These are phyloP conservation scores for Entomyzon cyanotis DNA, from an alignment of 2,113 vertebrate genomes.

Conservation along the genomic window DNA sequence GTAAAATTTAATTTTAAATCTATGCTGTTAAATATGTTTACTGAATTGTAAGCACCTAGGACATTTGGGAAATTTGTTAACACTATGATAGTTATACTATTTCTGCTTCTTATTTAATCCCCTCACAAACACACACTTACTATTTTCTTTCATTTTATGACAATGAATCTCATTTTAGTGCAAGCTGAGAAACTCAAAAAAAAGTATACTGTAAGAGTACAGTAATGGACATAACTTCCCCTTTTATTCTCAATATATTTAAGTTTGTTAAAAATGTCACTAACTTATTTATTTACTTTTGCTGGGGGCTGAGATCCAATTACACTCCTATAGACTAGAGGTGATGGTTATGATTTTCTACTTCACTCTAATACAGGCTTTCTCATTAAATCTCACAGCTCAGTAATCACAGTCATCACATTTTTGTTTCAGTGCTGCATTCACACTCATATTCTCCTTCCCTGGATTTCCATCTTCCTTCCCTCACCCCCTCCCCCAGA, in stretches of 20 bases:
- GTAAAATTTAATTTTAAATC: constrained; percentile 73
- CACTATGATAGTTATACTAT: constrained; percentile 40
- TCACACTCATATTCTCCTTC: not conserved
- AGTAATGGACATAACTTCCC: constrained; percentile 10
- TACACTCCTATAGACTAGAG: constrained; percentile 47
- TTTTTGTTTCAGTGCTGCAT: constrained; percentile 40
- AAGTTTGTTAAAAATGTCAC: constrained; percentile 63
- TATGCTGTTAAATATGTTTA: constrained; percentile 64
- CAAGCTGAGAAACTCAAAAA: constrained; percentile 27
- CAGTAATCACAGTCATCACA: constrained; percentile 45
- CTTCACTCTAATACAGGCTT: constrained; percentile 50
- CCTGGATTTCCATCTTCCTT: constrained; percentile 15
- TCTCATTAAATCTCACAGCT: constrained; percentile 63
- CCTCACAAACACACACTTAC: not conserved
- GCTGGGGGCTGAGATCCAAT: constrained; percentile 43
- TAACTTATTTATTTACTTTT: constrained; percentile 59
- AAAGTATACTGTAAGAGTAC: not conserved
- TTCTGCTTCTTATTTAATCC: constrained; percentile 34
- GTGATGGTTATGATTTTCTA: constrained; percentile 65
- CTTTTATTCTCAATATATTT: constrained; percentile 66
- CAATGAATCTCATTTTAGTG: constrained; percentile 39
- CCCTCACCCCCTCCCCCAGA: constrained; percentile 17
- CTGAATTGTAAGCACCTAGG: constrained; percentile 70
- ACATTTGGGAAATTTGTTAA: constrained; percentile 65
- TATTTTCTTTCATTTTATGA: constrained; percentile 2